Evolutionary conservation across 2,113 vertebrate species (phyloP).

Genomic region (Sula dactylatra): DNA sequence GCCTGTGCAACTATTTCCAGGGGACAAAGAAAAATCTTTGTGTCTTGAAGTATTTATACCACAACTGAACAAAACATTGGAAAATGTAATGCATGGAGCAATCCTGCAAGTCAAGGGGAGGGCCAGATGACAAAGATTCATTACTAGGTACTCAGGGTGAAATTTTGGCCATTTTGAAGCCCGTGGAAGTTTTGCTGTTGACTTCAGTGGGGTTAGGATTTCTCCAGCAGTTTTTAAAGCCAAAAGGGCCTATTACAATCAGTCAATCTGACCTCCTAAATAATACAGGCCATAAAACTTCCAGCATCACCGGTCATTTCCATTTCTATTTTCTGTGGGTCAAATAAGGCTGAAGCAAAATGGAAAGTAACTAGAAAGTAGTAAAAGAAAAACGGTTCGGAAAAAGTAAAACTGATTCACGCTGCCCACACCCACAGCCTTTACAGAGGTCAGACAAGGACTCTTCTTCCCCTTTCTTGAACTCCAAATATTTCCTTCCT

Average conservation of each 20-base stretch:
- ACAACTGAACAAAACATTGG: conserved; percentile 1
- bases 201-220: not conserved
- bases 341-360: conserved; percentile 53
- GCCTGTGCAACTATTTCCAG: conserved; percentile 10
- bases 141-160: not conserved
- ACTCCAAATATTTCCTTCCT: conserved; percentile 55
- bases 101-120: not conserved
- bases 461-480: conserved; percentile 53
- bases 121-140: not conserved
- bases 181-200: not conserved
- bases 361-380: conserved; percentile 66
- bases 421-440: conserved; percentile 41
- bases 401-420: conserved; percentile 44
- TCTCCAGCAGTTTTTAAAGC: conserved; percentile 7
- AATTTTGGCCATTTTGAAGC: not conserved
- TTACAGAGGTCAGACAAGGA: conserved; percentile 51
- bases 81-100: conserved; percentile 13
- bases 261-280: conserved; percentile 4
- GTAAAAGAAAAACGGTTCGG: not conserved
- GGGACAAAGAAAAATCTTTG: not conserved
- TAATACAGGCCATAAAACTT: not conserved
- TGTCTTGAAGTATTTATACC: conserved; percentile 15
- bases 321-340: conserved; percentile 14
- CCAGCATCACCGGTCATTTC: not conserved
- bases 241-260: not conserved